A percentile compares a stretch with the other conserved stretches of the same genome.
Conservation (phyloP, 2,113 vertebrate genomes). For the Ailuropoda melanoleuca region DNA sequence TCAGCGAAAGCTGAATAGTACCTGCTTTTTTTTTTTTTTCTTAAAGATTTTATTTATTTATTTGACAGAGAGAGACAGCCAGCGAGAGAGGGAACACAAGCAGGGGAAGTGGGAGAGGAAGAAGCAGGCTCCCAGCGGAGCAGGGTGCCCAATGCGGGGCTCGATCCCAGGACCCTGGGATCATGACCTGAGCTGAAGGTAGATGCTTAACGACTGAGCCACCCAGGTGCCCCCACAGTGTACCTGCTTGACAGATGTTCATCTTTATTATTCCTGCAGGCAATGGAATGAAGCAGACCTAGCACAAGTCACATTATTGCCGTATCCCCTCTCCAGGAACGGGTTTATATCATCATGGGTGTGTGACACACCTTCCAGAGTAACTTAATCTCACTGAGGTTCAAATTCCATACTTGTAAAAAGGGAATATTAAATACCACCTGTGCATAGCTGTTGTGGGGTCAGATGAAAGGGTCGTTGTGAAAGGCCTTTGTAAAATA, state of each 20-base stretch:
- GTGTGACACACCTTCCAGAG: neutral
- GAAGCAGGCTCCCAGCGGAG: too few species aligned
- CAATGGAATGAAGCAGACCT: neutral
- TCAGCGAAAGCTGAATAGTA: neutral
- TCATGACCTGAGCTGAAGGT: too few species aligned
- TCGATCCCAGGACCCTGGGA: too few species aligned
- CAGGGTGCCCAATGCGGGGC: too few species aligned
- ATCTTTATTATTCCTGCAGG: neutral
- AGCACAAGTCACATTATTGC: neutral
- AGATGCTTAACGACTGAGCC: too few species aligned
- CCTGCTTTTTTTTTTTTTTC: too few species aligned
- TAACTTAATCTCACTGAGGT: neutral
- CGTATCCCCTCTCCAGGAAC: neutral
- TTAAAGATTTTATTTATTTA: too few species aligned
- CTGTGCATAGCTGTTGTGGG: neutral
- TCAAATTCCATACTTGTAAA: neutral
- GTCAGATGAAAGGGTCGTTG: neutral
- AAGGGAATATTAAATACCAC: neutral
- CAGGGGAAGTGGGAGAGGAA: too few species aligned
- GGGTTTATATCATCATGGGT: neutral
- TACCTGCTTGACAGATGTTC: neutral
- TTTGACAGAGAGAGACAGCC: too few species aligned
- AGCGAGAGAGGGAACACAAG: too few species aligned
- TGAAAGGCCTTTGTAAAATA: neutral
- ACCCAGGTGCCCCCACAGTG: too few species aligned